A percentile compares a stretch with the other conserved stretches of the same genome.
phyloP scores from a whole-genome alignment of 1,140 invertebrate species.

The Conus betulinus region DNA sequence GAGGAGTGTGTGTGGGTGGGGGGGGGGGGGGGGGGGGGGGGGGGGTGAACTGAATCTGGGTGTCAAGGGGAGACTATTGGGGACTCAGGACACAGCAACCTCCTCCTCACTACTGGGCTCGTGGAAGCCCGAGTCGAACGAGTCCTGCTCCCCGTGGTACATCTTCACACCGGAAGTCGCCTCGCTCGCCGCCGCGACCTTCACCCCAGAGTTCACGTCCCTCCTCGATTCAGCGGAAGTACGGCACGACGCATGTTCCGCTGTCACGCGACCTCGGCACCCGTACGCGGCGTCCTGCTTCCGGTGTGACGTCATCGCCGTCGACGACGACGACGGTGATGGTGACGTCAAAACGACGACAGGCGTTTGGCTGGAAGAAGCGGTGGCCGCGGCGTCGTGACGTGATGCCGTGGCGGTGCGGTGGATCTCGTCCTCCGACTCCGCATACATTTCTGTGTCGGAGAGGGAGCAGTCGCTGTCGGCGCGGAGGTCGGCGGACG shows the following conservation, averaged over 20 bases:
- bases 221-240: not conserved
- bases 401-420: not conserved
- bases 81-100: not conserved
- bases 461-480: constrained; percentile 56
- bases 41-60: no score
- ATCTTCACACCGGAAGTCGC: not conserved
- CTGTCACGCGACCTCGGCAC: not conserved
- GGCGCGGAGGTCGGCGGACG: constrained; percentile 39
- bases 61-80: no score
- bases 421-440: constrained; percentile 52
- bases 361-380: not conserved
- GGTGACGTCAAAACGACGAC: constrained; percentile 4
- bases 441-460: constrained; percentile 59
- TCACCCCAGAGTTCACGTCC: not conserved
- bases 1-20: no score
- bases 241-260: not conserved
- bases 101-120: constrained; percentile 43
- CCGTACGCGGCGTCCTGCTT: not conserved
- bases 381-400: not conserved
- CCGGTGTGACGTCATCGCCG: not conserved
- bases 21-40: no score
- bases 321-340: not conserved
- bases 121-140: constrained; percentile 64
- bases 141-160: constrained; percentile 53
- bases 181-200: not conserved